Conservation (phyloP, 2,888 invertebrate genomes). For the Amphipyra tragopoginis region DNA sequence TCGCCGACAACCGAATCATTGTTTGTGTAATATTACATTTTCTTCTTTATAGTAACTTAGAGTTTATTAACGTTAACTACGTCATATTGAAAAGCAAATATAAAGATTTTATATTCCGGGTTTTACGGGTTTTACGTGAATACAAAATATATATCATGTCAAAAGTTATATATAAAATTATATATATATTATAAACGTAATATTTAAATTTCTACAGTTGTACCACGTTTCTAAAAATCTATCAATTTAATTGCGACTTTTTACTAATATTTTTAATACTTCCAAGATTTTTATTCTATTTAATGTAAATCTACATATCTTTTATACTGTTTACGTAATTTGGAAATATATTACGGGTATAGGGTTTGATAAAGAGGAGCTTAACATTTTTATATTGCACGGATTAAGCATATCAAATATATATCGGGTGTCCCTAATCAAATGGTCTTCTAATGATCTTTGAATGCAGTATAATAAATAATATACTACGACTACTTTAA, state of each 20-base stretch:
- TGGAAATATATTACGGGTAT: conserved; percentile 22
- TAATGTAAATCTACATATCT: conserved; percentile 43
- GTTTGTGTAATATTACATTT: conserved; percentile 12
- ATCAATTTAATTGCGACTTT: conserved; percentile 10
- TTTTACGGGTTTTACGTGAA: background rate
- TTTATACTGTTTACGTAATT: conserved; percentile 29
- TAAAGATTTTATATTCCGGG: background rate
- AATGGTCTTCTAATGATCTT: no score
- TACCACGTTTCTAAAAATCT: conserved; percentile 23
- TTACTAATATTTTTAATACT: conserved; percentile 17
- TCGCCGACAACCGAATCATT: conserved; percentile 15
- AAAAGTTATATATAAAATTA: background rate
- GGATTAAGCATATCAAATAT: conserved; percentile 5
- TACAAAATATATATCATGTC: background rate
- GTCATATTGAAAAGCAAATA: background rate
- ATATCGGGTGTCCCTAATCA: no score
- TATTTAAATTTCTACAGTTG: conserved; percentile 17
- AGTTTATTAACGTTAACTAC: conserved; percentile 16
- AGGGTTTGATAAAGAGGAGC: conserved; percentile 26
- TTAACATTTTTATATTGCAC: conserved; percentile 45
- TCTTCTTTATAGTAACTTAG: conserved; percentile 1
- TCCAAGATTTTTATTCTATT: conserved; percentile 2
- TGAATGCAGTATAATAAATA: no score
- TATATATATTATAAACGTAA: conserved; percentile 1
- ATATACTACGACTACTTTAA: no score